A percentile compares a stretch with the other conserved stretches of the same genome.
These are phyloP conservation scores for Sinocyclocheilus anshuiensis DNA, from an alignment of 2,113 vertebrate genomes.

Conservation along the genomic window DNA sequence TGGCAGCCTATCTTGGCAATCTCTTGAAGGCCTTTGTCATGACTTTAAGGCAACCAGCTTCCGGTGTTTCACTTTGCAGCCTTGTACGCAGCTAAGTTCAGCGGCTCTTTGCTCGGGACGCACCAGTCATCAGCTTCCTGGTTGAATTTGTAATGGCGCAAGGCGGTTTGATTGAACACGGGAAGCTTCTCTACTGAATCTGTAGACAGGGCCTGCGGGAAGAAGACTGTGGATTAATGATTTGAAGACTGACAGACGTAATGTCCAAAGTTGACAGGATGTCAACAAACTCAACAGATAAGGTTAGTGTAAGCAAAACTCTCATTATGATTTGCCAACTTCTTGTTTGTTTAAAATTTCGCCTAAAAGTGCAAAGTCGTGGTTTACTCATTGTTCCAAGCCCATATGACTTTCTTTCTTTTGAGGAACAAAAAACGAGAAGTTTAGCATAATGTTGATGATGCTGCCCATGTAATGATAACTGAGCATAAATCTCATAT, in stretches of 20 bases:
- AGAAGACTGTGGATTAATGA: constrained; percentile 18
- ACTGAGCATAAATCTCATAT: neutral
- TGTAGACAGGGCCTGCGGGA: constrained; percentile 80
- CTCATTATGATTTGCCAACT: neutral
- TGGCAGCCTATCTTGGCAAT: neutral
- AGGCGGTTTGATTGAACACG: constrained; percentile 87
- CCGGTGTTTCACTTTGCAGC: constrained; percentile 18
- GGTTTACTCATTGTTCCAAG: neutral
- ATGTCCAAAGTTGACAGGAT: neutral
- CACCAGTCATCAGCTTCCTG: constrained; percentile 89
- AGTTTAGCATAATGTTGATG: neutral
- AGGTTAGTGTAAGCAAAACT: neutral
- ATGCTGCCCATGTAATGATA: neutral
- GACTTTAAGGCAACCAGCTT: neutral
- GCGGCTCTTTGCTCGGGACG: constrained; percentile 84
- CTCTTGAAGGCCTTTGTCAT: neutral
- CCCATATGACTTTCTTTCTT: neutral
- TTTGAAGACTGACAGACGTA: neutral
- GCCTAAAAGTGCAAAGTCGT: neutral
- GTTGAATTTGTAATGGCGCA: constrained; percentile 85
- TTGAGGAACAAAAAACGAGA: neutral
- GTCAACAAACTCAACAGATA: neutral
- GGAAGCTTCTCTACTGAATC: constrained; percentile 88
- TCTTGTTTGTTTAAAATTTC: neutral
- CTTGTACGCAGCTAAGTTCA: constrained; percentile 79